phyloP scores from a whole-genome alignment of 2,797 vertebrate species.

The Siniperca undulata region DNA sequence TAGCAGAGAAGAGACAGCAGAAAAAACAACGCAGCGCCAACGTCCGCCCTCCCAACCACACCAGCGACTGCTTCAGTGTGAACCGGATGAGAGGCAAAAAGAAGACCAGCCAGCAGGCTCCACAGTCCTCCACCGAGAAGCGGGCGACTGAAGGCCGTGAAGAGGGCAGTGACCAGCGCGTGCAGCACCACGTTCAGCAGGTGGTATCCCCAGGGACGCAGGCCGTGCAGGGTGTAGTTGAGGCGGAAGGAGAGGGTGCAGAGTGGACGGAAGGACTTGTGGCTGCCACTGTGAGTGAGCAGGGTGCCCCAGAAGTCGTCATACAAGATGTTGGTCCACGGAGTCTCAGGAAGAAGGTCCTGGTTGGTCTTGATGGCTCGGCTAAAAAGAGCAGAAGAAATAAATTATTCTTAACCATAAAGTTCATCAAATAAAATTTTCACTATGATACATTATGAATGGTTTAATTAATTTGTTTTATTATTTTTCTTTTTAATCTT shows the following conservation, averaged over 20 bases:
- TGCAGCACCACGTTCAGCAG: slow-evolving; percentile 93
- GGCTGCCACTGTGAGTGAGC: slow-evolving; percentile 98
- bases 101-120: slow-evolving; percentile 92
- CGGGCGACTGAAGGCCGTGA: slow-evolving; percentile 91
- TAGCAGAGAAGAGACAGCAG: slow-evolving; percentile 93
- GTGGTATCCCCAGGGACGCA: slow-evolving; percentile 97
- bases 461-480: neutral
- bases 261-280: slow-evolving; percentile 98
- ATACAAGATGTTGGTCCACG: slow-evolving; percentile 96
- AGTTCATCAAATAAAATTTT: neutral
- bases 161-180: slow-evolving; percentile 91
- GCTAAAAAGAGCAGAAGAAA: slow-evolving; percentile 78
- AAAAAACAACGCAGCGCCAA: slow-evolving; percentile 93
- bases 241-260: slow-evolving; percentile 98
- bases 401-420: neutral
- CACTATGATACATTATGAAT: neutral
- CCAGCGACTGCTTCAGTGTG: slow-evolving; percentile 95
- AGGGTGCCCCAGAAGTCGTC: slow-evolving; percentile 99
- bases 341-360: slow-evolving; percentile 96
- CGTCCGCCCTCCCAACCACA: slow-evolving; percentile 93
- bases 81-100: slow-evolving; percentile 93
- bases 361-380: slow-evolving; percentile 99
- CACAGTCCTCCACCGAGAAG: slow-evolving; percentile 92
- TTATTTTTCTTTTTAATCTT: no score
- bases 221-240: slow-evolving; percentile 91